Percentiles rank a stretch among this genome's conserved stretches.
These are phyloP conservation scores for Stegophylla sp. DNA, from an alignment of 2,888 invertebrate genomes.

Conservation along the genomic window DNA sequence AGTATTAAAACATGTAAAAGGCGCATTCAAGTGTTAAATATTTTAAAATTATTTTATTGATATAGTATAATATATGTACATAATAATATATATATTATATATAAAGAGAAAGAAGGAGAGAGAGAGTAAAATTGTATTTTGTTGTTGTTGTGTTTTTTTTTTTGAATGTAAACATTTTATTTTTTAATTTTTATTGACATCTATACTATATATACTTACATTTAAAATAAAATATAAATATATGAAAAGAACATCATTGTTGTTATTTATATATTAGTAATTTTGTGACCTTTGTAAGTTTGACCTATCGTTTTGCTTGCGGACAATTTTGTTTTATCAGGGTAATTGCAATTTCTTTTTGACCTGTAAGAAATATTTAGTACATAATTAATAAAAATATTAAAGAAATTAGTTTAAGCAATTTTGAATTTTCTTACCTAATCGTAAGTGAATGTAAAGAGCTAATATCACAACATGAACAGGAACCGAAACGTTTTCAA, in stretches of 20 bases:
- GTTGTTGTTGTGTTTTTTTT: conserved; percentile 55
- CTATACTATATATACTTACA: conserved; percentile 49
- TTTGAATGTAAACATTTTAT: conserved; percentile 52
- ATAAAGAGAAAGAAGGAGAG: conserved; percentile 36
- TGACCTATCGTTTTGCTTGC: conserved; percentile 61
- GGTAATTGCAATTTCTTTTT: conserved; percentile 69
- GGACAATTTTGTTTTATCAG: conserved; percentile 72
- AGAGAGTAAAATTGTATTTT: conserved; percentile 51
- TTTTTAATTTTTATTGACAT: conserved; percentile 53
- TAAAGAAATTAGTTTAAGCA: background rate
- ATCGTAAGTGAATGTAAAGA: conserved; percentile 72
- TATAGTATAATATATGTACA: conserved; percentile 27
- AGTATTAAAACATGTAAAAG: conserved; percentile 62
- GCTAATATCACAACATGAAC: conserved; percentile 73
- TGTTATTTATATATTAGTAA: conserved; percentile 27
- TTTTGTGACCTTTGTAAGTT: background rate
- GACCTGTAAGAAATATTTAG: conserved; percentile 66
- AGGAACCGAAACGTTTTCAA: conserved; percentile 68
- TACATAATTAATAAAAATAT: background rate
- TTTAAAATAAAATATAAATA: conserved; percentile 48
- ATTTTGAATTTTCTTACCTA: conserved; percentile 65
- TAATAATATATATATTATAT: conserved; percentile 27
- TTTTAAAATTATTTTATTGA: conserved; percentile 32
- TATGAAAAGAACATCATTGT: conserved; percentile 8
- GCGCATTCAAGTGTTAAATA: conserved; percentile 41